Base-by-base conservation (phyloP, 1,140 invertebrate genomes). In the Calliopsis andreniformis region DNA sequence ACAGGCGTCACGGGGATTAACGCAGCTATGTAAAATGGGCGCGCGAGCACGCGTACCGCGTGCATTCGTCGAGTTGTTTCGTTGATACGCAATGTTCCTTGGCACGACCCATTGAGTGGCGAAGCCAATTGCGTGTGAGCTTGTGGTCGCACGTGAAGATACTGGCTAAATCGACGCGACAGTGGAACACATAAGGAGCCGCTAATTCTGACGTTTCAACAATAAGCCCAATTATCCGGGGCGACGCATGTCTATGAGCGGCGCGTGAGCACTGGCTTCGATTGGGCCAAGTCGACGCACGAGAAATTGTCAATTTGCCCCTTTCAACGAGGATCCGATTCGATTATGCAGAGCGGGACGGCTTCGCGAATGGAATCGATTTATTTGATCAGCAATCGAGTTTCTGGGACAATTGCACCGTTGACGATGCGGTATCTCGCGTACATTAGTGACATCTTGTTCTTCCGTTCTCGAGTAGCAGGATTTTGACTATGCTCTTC, bases 221-320 rank as follows among this genome's bases (percentile, higher is more conserved):
- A 43, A 67, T 67, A 35, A 58, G 45, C 42, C 51, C 12, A 49
- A 56, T 66, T 56, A 58, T 25, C 20, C 16, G 12, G 43, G 25
- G 25, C 39, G 14, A 18, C 18, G 45, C 45, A n/a, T n/a, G 25
- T 16, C 14, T 53, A 42, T 49, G 64, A 51, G 25, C 43, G 59
- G 18, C 47, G 30, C 62, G 61, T 53, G 47, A 71, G 28, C 70
- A 25, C 42, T 28, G 39, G 49, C 71, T 20, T 20, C 63, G 16
- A 75, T 75, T 75, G 39, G n/a, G 16, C 49, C n/a, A 43, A 56
- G 51, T 75, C 63, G 39, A 55, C 66, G 43, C 63, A 28, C 62
- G 71, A 75, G 71, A 43, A 75, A 75, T 75, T 75, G 71, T 67
- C 71, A 75, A 75, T 75, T 75, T 75, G 71, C 71, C 53, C 62